Percentiles rank a stretch among this genome's conserved stretches.
Conservation (phyloP, 2,797 vertebrate species). For the Moxostoma hubbsi region DNA sequence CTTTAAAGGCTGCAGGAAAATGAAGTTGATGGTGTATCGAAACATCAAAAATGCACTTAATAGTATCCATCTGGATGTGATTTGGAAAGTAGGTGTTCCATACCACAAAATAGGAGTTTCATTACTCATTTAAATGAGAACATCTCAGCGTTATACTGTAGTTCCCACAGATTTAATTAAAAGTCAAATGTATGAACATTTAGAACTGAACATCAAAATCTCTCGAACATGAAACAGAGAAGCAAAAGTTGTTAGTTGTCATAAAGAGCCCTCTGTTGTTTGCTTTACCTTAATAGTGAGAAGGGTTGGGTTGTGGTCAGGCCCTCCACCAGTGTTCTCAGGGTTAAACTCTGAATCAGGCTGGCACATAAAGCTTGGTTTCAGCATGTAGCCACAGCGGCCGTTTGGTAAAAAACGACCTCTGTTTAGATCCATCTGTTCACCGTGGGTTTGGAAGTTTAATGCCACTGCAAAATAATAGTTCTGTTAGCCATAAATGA, state of each 20-base stretch:
- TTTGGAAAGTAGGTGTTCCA: too few species aligned
- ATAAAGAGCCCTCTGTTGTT: not conserved
- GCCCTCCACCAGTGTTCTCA: constrained; percentile 77
- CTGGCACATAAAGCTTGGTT: constrained; percentile 82
- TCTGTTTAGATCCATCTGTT: constrained; percentile 91
- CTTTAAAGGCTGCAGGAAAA: too few species aligned
- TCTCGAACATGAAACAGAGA: not conserved
- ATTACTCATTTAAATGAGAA: too few species aligned
- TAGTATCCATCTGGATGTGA: too few species aligned
- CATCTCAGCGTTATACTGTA: too few species aligned
- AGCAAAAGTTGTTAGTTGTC: not conserved
- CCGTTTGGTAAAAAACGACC: constrained; percentile 90
- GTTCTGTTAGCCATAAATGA: not conserved
- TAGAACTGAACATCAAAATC: not conserved
- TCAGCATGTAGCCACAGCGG: constrained; percentile 85
- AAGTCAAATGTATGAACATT: too few species aligned
- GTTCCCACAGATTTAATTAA: too few species aligned
- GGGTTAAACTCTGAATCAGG: constrained; percentile 79
- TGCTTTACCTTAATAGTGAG: constrained; percentile 83
- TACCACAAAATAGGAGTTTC: too few species aligned
- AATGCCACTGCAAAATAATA: constrained; percentile 82
- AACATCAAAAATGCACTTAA: too few species aligned
- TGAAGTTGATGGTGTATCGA: too few species aligned
- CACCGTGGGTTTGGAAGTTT: constrained; percentile 92
- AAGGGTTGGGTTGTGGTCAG: constrained; percentile 67